Conservation (phyloP, 2,113 vertebrate species). For the Cryptoleucopteryx plumbea region DNA sequence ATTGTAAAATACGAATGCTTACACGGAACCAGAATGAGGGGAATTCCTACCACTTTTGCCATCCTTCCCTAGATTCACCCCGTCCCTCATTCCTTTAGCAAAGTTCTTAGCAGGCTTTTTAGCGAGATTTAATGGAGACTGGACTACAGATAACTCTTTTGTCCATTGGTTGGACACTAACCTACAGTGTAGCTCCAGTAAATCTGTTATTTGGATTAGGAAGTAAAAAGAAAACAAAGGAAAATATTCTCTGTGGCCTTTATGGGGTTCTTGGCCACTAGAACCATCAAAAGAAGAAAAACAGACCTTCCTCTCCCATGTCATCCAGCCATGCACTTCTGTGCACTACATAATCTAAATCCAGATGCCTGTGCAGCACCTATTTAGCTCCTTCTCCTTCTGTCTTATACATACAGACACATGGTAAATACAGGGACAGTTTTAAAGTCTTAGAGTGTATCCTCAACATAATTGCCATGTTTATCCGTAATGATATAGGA, state of each 20-base stretch:
- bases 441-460: not conserved
- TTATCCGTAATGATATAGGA: conserved; percentile 35
- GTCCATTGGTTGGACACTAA: not conserved
- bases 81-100: not conserved
- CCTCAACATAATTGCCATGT: not conserved
- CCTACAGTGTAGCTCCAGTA: not conserved
- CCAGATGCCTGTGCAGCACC: not conserved
- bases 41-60: not conserved
- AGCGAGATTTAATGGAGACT: not conserved
- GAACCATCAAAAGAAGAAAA: not conserved
- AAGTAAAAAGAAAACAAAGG: not conserved
- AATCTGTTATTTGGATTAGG: not conserved
- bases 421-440: not conserved
- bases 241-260: not conserved
- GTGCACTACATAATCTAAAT: not conserved
- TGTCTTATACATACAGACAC: not conserved
- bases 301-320: not conserved
- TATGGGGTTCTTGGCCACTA: not conserved
- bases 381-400: not conserved
- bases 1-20: not conserved
- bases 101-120: not conserved
- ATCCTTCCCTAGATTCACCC: not conserved
- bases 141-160: not conserved
- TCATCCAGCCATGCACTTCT: not conserved
- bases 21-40: not conserved